Evolutionary conservation across 2,888 invertebrate genomes (phyloP), one percentile per base, ranked within the genome.

Genomic region (Chesias legatella): DNA sequence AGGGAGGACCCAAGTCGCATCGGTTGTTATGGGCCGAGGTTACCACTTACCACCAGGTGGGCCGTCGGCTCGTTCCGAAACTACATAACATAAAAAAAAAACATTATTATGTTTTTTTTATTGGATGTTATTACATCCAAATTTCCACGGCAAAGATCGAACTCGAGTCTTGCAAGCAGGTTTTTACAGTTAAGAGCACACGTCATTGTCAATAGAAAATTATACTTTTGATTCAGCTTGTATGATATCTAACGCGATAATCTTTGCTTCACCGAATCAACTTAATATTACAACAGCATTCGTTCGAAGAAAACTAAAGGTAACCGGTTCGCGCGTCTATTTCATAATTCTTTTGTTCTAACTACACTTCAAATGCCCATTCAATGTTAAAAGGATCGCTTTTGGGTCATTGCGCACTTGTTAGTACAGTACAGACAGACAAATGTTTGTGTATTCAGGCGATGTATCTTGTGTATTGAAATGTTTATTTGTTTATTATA

Each of bases 311-410:
- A 33, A 27, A 3, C 3, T n/a, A 24, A 9, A 36, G 20, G 27
- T 11, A n/a, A 2, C 13, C 13, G 13, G 28, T 30, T 22, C 35
- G 13, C 31, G 30, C 26, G 29, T 33, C 13, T 13, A 11, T 44
- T 46, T 35, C 43, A 40, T 62, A 60, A 64, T 61, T 63, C 68
- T 65, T 71, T 77, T 77, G 79, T 79, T 71, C 63, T 71, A 69
- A 71, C 60, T 48, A 64, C 60, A 61, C 61, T 56, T 62, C 63
- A 73, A 76, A 73, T 71, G 65, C 62, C 73, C 73, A 77, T 80
- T 80, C 73, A 74, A 79, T 80, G 79, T 63, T 68, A 79, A 79
- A 63, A 61, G 55, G 43, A 35, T 52, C 50, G 58, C 51, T 72
- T 73, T 57, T 78, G 60, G 77, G 76, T 74, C 74, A 70, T 50